Percentiles rank a stretch among this genome's conserved stretches.
Evolutionary conservation across 2,888 invertebrate genomes (phyloP).

Genomic region (Nyleta sp.): DNA sequence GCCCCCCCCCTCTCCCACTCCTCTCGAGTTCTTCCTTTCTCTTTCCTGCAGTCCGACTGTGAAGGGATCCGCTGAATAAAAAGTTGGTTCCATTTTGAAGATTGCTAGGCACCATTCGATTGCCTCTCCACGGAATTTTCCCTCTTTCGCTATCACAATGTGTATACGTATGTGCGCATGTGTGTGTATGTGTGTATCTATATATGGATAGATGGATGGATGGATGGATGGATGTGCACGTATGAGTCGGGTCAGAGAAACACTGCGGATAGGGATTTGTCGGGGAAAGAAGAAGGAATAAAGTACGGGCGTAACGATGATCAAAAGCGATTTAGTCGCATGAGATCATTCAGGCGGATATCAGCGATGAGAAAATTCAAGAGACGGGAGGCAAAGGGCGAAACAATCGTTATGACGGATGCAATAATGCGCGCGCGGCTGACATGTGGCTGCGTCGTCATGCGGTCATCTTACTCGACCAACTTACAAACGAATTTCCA

Average conservation of each 20-base stretch:
- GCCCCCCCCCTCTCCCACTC: slow-evolving; percentile 3
- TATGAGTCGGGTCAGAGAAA: slow-evolving; percentile 43
- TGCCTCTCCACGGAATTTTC: slow-evolving; percentile 56
- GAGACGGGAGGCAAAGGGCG: slow-evolving; percentile 30
- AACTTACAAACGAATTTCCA: too few species aligned
- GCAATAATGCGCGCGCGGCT: too few species aligned
- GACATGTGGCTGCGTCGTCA: too few species aligned
- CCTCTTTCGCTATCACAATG: slow-evolving; percentile 38
- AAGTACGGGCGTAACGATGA: slow-evolving; percentile 70
- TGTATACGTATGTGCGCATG: slow-evolving; percentile 26
- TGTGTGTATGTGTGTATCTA: not conserved
- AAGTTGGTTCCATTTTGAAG: slow-evolving; percentile 65
- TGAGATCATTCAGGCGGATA: slow-evolving; percentile 44
- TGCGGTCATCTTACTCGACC: too few species aligned
- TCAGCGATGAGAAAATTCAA: slow-evolving; percentile 37
- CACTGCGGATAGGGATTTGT: slow-evolving; percentile 37
- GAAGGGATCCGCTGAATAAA: slow-evolving; percentile 48
- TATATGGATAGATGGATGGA: not conserved
- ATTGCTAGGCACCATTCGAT: slow-evolving; percentile 65
- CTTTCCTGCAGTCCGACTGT: slow-evolving; percentile 23
- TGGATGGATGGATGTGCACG: not conserved
- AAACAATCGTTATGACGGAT: slow-evolving; percentile 28
- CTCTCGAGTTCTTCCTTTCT: slow-evolving; percentile 16
- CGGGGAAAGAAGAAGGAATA: slow-evolving; percentile 55
- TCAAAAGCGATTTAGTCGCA: slow-evolving; percentile 74